Conservation (phyloP, 2,113 vertebrate genomes). For the Ailuropoda melanoleuca region DNA sequence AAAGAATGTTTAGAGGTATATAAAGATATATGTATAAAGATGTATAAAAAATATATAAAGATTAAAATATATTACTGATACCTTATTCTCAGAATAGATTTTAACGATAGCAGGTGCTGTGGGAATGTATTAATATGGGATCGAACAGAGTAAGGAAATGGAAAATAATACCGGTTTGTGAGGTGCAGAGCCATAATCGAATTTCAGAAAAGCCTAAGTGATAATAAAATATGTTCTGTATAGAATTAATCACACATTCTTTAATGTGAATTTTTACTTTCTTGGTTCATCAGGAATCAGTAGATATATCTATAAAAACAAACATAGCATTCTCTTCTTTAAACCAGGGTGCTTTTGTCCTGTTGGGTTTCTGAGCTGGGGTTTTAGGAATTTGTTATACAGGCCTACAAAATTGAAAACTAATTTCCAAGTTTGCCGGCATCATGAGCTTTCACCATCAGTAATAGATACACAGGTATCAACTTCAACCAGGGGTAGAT, state of each 20-base stretch:
- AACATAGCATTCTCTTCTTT: neutral
- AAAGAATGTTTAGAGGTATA: neutral
- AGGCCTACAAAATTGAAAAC: neutral
- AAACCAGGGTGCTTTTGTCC: neutral
- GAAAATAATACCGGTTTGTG: constrained; percentile 40
- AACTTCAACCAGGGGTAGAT: neutral
- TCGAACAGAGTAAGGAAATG: constrained; percentile 45
- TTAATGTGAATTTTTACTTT: constrained; percentile 43
- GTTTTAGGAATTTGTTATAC: neutral
- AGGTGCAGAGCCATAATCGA: constrained; percentile 46
- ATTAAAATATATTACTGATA: neutral
- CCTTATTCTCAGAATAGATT: constrained; percentile 52
- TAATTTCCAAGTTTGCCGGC: neutral
- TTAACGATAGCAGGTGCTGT: constrained; percentile 21
- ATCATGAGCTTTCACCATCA: neutral
- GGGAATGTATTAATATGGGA: constrained; percentile 51
- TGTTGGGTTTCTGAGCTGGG: neutral
- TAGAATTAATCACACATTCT: constrained; percentile 63
- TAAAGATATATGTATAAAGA: too few species aligned
- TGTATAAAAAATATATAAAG: too few species aligned
- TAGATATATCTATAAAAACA: constrained; percentile 40
- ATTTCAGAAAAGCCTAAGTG: constrained; percentile 51
- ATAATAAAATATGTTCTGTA: constrained; percentile 21
- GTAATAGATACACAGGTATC: neutral
- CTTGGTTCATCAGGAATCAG: constrained; percentile 52